These are phyloP conservation scores for Aricia artaxerxes DNA, from an alignment of 2,888 invertebrate genomes.

Conservation along the genomic window DNA sequence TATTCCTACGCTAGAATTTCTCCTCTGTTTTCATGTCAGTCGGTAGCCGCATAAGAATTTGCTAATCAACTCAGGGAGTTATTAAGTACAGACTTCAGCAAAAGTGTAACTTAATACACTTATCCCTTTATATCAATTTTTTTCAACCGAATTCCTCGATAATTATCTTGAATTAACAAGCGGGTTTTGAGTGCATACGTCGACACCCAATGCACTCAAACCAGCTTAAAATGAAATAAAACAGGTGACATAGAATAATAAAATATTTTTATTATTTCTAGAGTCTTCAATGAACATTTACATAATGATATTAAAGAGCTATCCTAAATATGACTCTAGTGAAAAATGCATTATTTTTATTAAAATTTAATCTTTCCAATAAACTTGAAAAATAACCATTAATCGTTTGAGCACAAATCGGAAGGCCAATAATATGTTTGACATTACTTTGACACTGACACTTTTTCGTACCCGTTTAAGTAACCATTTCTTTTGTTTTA, in stretches of 20 bases:
- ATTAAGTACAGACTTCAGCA: slow-evolving; percentile 32
- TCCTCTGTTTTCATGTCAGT: slow-evolving; percentile 49
- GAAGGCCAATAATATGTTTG: neutral
- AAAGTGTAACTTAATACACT: slow-evolving; percentile 48
- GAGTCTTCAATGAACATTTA: neutral
- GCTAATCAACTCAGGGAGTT: slow-evolving; percentile 48
- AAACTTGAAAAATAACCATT: no score
- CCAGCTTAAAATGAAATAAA: neutral
- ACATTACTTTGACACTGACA: no score
- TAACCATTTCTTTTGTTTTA: no score
- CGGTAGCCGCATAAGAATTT: slow-evolving; percentile 46
- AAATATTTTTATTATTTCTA: neutral
- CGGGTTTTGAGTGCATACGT: neutral
- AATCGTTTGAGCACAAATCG: neutral
- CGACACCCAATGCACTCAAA: neutral
- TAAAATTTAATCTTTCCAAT: no score
- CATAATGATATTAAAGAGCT: neutral
- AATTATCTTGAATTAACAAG: neutral
- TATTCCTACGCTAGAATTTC: slow-evolving; percentile 54
- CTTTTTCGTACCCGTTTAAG: no score
- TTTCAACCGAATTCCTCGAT: neutral
- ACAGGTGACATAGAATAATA: neutral
- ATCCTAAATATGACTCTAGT: no score
- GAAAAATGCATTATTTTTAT: neutral
- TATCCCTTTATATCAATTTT: slow-evolving; percentile 18